Evolutionary conservation across 2,113 vertebrate genomes (phyloP).

Genomic region (Megaleporinus macrocephalus): DNA sequence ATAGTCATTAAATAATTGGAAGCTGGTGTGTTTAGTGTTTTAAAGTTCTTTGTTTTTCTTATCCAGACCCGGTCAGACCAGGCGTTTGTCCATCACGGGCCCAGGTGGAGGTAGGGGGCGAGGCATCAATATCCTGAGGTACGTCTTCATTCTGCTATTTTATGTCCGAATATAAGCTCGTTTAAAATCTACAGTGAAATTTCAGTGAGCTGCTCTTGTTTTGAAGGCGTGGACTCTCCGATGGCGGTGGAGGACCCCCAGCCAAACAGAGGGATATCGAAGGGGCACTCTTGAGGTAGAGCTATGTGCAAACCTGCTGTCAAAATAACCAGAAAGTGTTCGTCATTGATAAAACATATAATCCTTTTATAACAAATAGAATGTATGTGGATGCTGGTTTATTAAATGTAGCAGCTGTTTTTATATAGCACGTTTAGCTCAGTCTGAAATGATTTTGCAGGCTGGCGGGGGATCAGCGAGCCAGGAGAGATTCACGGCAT

Average conservation of each 20-base stretch:
- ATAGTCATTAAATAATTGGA: too few relatives aligned
- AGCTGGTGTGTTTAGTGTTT: background rate
- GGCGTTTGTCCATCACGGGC: constrained; percentile 89
- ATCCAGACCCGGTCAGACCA: constrained; percentile 88
- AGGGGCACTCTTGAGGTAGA: constrained; percentile 93
- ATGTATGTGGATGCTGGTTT: too few relatives aligned
- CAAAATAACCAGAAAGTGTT: too few relatives aligned
- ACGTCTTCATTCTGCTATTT: constrained; percentile 45
- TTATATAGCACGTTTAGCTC: background rate
- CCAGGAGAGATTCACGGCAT: constrained; percentile 94
- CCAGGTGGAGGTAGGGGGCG: constrained; percentile 97
- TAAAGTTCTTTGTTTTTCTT: background rate
- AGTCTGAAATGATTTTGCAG: constrained; percentile 63
- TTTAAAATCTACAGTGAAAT: background rate
- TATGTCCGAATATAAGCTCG: background rate
- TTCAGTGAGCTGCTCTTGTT: background rate
- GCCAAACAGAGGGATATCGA: constrained; percentile 98
- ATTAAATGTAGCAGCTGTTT: too few relatives aligned
- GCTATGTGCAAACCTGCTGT: too few relatives aligned
- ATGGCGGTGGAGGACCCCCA: constrained; percentile 94
- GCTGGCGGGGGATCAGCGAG: constrained; percentile 95
- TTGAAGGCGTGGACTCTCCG: constrained; percentile 96
- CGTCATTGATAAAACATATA: too few relatives aligned
- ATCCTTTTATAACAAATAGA: too few relatives aligned
- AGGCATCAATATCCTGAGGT: constrained; percentile 94